phyloP scores from a whole-genome alignment of 2,888 invertebrate species.

The Drosophila kokeensis region DNA sequence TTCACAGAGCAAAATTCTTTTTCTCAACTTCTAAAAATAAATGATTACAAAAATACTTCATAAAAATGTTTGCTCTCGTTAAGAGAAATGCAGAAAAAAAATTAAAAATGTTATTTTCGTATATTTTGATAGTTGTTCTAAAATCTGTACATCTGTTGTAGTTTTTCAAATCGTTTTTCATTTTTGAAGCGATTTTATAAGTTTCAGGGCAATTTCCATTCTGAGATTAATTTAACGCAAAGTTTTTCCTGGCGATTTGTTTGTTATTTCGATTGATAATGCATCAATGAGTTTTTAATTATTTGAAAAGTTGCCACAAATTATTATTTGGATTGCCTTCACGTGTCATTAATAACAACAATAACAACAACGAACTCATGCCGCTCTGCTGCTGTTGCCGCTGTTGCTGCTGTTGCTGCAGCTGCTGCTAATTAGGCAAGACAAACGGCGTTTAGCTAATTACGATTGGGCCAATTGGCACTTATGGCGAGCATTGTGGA shows the following conservation, averaged over 20 bases:
- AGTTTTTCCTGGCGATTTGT: not conserved
- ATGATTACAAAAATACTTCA: too few relatives aligned
- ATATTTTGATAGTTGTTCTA: not conserved
- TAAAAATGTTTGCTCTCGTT: not conserved
- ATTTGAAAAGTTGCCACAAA: not conserved
- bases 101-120: not conserved
- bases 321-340: constrained; percentile 39
- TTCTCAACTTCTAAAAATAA: too few relatives aligned
- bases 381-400: constrained; percentile 3
- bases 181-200: not conserved
- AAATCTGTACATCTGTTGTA: not conserved
- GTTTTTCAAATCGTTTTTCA: not conserved
- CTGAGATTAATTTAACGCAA: not conserved
- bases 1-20: too few relatives aligned
- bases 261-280: not conserved
- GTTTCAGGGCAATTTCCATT: not conserved
- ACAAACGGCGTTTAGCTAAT: constrained; percentile 60
- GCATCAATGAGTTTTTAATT: not conserved
- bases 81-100: not conserved
- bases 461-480: constrained; percentile 59
- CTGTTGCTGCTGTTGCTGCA: not conserved
- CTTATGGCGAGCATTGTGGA: constrained; percentile 40
- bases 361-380: constrained; percentile 29
- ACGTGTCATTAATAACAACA: constrained; percentile 16
- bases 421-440: constrained; percentile 52